phyloP scores from a whole-genome alignment of 2,888 invertebrate species.

The Neoitamus cyanurus region DNA sequence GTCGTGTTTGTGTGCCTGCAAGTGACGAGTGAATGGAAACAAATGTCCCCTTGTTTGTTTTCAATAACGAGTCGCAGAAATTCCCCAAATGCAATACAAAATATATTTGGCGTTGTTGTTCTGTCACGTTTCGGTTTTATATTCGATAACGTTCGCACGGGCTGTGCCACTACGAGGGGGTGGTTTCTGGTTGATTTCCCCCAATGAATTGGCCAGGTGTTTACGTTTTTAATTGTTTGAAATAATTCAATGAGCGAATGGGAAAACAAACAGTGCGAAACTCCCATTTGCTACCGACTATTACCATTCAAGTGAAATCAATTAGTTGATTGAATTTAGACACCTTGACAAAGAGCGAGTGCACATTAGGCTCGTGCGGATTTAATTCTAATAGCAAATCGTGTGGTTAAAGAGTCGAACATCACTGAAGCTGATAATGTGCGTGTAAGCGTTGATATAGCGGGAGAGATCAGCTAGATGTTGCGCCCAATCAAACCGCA shows the following conservation, averaged over 20 bases:
- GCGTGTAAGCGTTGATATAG: background rate
- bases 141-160: background rate
- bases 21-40: background rate
- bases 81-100: background rate
- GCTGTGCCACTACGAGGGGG: background rate
- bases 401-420: background rate
- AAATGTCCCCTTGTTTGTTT: background rate
- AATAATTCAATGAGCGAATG: background rate
- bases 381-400: background rate
- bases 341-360: background rate
- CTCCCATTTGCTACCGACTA: background rate
- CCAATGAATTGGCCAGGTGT: background rate
- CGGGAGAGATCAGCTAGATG: background rate
- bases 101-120: background rate
- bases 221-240: slow-evolving; percentile 5
- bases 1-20: background rate
- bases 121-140: background rate
- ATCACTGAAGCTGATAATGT: background rate
- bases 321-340: background rate
- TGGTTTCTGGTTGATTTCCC: background rate
- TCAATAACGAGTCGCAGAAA: background rate
- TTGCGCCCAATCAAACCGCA: background rate
- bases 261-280: background rate
- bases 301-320: background rate
- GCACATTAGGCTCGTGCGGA: background rate